Evolutionary conservation across 1,140 invertebrate species (phyloP).

Genomic region (Pseudomyrmex dendroicus): DNA sequence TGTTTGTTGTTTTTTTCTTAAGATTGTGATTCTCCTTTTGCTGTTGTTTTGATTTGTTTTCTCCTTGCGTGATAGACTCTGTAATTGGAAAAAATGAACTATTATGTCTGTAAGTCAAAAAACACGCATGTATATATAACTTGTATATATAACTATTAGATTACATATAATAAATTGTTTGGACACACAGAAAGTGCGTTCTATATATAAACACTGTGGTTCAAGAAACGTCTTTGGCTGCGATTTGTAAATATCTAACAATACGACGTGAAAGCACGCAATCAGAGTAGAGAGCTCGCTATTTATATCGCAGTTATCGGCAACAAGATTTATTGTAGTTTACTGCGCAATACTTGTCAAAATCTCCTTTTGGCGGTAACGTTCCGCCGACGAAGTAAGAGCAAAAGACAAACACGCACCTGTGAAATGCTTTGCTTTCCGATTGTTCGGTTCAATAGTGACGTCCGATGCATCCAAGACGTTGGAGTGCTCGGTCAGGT

Average conservation of each 20-base stretch:
- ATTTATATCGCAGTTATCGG: slow-evolving; percentile 35
- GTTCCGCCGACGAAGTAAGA: background rate
- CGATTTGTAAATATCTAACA: background rate
- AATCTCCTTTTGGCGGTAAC: no score
- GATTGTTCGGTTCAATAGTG: slow-evolving; percentile 3
- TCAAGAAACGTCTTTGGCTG: background rate
- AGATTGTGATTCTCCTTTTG: slow-evolving; percentile 41
- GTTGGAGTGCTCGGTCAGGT: slow-evolving; percentile 60
- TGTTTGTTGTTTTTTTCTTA: slow-evolving; percentile 48
- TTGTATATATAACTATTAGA: background rate
- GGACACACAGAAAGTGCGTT: background rate
- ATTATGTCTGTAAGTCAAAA: no score
- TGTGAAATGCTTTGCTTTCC: slow-evolving; percentile 36
- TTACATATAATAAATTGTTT: background rate
- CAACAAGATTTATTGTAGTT: background rate
- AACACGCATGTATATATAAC: background rate
- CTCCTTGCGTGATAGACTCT: slow-evolving; percentile 40
- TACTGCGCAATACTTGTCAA: slow-evolving; percentile 1
- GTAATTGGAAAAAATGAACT: slow-evolving; percentile 9
- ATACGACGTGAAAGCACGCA: background rate
- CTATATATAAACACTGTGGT: background rate
- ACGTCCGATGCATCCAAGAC: slow-evolving; percentile 55
- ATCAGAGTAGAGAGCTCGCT: background rate
- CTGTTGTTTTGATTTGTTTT: slow-evolving; percentile 27
- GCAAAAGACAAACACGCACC: slow-evolving; percentile 16